Base-by-base conservation (phyloP, 1,140 invertebrate genomes). In the Platyura marginata region DNA sequence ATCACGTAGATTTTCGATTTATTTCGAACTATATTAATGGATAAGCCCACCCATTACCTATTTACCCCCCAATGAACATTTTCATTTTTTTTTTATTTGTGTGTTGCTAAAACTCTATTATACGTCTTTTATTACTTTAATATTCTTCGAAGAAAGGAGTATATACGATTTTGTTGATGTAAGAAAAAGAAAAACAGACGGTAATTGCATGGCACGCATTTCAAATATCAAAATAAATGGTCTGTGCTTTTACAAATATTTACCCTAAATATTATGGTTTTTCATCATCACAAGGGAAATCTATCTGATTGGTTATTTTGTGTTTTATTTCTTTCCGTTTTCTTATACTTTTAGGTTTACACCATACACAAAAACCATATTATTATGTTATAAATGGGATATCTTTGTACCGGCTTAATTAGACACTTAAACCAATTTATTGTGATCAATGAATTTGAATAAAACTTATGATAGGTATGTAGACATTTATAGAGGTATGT, bases 181-280 rank as follows among this genome's bases (percentile, higher is more conserved):
- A 37, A 15, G 35, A 37, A 37, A 37, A 37, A 15, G 35, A 37
- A 37, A 37, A 37, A 19, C 13, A 37, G 35, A 37, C 18, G 9
- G 19, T 40, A 40, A 40, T 40, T 40, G 39, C 21, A 21, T 19
- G 39, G 39, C 18, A 40, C 39, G 39, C 39, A 40, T 40, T 40
- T 40, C 39, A 40, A 40, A 40, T 40, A 40, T 40, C 39, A 40
- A 40, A 40, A 40, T 40, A 40, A 40, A 40, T 40, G 39, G 19
- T 40, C 39, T 40, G 39, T 40, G 39, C 10, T 40, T 29, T 40
- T 40, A 40, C 19, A 40, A 40, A 40, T 40, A 40, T 40, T 40
- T 40, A 19, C 25, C 25, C 25, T 29, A 29, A 29, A 29, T 29
- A 29, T 29, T 29, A 29, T 29, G 25, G 25, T 29, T 29, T 29